Evolutionary conservation across 2,797 vertebrate species (phyloP), one percentile per base, ranked within the genome.

Genomic region (Gymnoscopelus microlampas): DNA sequence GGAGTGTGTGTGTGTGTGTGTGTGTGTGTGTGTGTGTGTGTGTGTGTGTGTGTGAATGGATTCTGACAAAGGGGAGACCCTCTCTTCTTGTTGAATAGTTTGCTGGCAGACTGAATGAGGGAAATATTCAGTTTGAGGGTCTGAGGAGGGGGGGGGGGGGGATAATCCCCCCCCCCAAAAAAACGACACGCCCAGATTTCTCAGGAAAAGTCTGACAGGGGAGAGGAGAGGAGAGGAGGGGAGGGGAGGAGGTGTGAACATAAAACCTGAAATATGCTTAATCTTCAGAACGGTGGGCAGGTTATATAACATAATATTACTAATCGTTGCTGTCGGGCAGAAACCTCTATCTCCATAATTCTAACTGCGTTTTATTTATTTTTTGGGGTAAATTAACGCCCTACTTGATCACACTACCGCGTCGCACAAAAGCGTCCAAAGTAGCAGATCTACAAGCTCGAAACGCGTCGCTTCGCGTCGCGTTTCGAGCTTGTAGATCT

Each of bases 111-210:
- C 24, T 39, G 60, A 67, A 72, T 39, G 50, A 60, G 50, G 60
- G 23, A 72, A 68, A 68, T 63, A 58, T 63, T 68, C 71, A 35
- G 72, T 48, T 53, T 60, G 57, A 19, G 60, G 13, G 39, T 8
- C 1, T 5, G 35, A 44, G 39, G 7, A 44, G 39, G 26, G 26
- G 26, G 26, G 26, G 26, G 26, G 55, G 39, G 54, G 35, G 50
- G 35, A 59, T 15, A 19, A 63, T 35, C 19, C 19, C 19, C 19
- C 19, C 8, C 39, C 26, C 26, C 2, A 2, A 44, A 9, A 44
- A 29, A 55, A 3, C 32, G 49, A 39, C 56, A 53, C 39, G 23
- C 58, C 57, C 32, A 62, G 26, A 64, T 72, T 60, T 63, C 47
- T 63, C 60, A 63, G 57, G 53, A 29, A 55, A 44, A 51, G 32